Percentiles rank a stretch among this genome's conserved stretches.
These are phyloP conservation scores for Rhombomys opimus DNA, from an alignment of 2,113 vertebrate species.

Conservation along the genomic window DNA sequence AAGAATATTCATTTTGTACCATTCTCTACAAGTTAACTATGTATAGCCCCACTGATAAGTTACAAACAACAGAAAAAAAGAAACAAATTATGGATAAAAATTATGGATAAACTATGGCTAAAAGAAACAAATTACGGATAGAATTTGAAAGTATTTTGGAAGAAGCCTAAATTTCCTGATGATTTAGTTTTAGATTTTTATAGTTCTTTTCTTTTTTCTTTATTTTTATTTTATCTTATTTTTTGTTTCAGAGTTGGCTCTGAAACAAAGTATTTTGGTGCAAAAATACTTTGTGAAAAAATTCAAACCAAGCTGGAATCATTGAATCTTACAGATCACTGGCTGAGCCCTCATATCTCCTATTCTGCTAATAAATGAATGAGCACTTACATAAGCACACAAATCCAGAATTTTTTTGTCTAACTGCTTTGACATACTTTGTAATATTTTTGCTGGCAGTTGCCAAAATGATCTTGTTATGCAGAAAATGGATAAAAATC, in stretches of 20 bases:
- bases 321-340: conserved; percentile 16
- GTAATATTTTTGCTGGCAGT: conserved; percentile 26
- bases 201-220: conserved; percentile 9
- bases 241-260: conserved; percentile 68
- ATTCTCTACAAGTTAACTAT: conserved; percentile 22
- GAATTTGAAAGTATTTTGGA: conserved; percentile 46
- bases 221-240: neutral
- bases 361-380: neutral
- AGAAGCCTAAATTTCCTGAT: conserved; percentile 56
- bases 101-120: neutral
- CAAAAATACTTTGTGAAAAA: conserved; percentile 72
- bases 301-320: conserved; percentile 52
- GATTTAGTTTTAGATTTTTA: conserved; percentile 64
- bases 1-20: conserved; percentile 35
- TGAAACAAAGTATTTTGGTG: neutral
- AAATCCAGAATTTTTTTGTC: neutral
- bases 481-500: conserved; percentile 59
- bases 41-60: neutral
- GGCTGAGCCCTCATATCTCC: conserved; percentile 30
- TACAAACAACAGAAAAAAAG: conserved; percentile 41
- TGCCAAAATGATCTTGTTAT: conserved; percentile 48
- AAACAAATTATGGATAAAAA: conserved; percentile 19
- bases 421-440: conserved; percentile 45
- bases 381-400: neutral
- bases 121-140: conserved; percentile 39